Evolutionary conservation across 1,140 invertebrate species (phyloP).

Genomic region (Ladona fulva): DNA sequence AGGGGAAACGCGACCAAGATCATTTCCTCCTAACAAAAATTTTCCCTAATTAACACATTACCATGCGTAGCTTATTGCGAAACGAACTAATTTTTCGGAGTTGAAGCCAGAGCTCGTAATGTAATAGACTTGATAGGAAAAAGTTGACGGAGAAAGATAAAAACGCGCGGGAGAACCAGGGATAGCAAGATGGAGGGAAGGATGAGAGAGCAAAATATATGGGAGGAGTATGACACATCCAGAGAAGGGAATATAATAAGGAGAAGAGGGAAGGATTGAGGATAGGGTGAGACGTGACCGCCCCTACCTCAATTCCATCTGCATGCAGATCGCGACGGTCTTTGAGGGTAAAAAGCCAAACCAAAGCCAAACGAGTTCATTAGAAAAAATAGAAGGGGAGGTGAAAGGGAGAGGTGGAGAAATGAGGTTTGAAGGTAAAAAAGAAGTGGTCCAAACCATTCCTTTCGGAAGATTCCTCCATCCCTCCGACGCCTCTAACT

Average conservation of each 20-base stretch:
- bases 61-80: too few relatives aligned
- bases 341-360: not conserved
- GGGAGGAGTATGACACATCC: not conserved
- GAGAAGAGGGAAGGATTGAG: not conserved
- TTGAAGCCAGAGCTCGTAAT: too few relatives aligned
- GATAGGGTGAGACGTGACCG: not conserved
- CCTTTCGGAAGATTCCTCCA: not conserved
- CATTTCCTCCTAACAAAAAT: too few relatives aligned
- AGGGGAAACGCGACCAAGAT: too few relatives aligned
- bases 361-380: not conserved
- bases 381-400: not conserved
- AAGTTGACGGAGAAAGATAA: too few relatives aligned
- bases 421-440: not conserved
- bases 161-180: not conserved
- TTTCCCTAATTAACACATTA: too few relatives aligned
- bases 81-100: too few relatives aligned
- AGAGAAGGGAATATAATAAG: not conserved
- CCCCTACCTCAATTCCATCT: not conserved
- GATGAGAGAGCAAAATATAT: not conserved
- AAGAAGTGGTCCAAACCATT: not conserved
- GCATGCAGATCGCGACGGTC: not conserved
- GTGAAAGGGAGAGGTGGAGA: not conserved
- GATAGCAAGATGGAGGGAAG: not conserved
- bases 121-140: too few relatives aligned
- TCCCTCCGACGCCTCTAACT: not conserved